These are phyloP conservation scores for Ormyrus nitidulus DNA, from an alignment of 2,888 invertebrate species.

Conservation along the genomic window DNA sequence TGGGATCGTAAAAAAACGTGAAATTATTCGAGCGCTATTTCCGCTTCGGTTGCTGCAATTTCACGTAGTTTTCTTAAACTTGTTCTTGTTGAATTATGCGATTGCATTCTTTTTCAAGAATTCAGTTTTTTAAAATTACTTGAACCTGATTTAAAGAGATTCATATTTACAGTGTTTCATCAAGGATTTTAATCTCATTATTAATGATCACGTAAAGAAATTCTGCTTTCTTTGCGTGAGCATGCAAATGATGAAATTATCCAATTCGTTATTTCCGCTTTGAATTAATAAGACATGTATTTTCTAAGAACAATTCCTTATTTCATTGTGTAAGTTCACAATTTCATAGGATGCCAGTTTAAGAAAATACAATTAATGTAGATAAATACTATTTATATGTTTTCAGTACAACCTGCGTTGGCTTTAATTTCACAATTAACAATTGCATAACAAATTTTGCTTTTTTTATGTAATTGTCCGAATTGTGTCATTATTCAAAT, in stretches of 20 bases:
- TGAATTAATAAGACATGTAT: neutral
- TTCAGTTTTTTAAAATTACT: neutral
- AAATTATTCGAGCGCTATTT: slow-evolving; percentile 25
- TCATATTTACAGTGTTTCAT: neutral
- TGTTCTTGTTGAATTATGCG: neutral
- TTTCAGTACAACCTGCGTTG: slow-evolving; percentile 14
- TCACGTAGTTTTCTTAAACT: neutral
- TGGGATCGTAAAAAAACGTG: slow-evolving; percentile 8
- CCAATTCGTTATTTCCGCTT: slow-evolving; percentile 10
- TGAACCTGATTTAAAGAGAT: neutral
- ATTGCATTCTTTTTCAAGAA: slow-evolving; percentile 2
- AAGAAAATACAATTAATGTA: neutral
- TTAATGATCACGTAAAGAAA: slow-evolving; percentile 25
- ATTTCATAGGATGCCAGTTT: neutral
- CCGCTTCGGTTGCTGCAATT: neutral
- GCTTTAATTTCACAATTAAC: slow-evolving; percentile 26
- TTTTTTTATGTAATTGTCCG: too few relatives aligned
- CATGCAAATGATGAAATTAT: slow-evolving; percentile 24
- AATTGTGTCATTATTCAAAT: too few relatives aligned
- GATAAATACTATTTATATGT: neutral
- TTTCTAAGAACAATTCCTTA: neutral
- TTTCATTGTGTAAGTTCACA: neutral
- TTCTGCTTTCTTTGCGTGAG: slow-evolving; percentile 32
- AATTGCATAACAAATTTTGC: too few relatives aligned
- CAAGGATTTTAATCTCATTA: slow-evolving; percentile 27